These are phyloP conservation scores for Dolichopus griseipennis DNA, from an alignment of 2,888 invertebrate species.

Conservation along the genomic window DNA sequence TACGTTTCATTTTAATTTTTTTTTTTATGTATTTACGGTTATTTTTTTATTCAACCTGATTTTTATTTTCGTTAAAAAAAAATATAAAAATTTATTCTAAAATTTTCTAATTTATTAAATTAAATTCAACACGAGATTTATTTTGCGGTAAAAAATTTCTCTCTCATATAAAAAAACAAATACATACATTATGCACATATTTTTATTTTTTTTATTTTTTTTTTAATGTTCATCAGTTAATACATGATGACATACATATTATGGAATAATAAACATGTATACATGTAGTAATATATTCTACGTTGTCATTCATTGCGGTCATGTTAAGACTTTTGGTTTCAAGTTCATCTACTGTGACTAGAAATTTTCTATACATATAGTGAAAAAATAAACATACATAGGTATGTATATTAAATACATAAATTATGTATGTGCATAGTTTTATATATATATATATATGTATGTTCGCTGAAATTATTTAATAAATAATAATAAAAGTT, in stretches of 20 bases:
- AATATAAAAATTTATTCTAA: no score
- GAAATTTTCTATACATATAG: neutral
- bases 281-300: neutral
- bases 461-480: neutral
- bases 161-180: neutral
- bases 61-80: no score
- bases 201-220: no score
- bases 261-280: neutral
- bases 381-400: no score
- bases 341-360: neutral
- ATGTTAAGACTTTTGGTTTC: neutral
- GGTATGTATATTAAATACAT: no score
- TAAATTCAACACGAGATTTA: neutral
- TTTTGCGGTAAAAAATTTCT: neutral
- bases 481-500: neutral
- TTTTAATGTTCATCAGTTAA: no score
- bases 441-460: neutral
- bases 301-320: neutral
- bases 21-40: no score
- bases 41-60: no score
- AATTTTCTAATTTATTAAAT: neutral
- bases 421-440: no score
- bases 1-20: no score
- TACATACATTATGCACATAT: no score
- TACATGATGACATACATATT: no score